Percentiles rank a stretch among this genome's conserved stretches.
phyloP scores from a whole-genome alignment of 2,113 vertebrate species.

The Ageneiosus marmoratus region DNA sequence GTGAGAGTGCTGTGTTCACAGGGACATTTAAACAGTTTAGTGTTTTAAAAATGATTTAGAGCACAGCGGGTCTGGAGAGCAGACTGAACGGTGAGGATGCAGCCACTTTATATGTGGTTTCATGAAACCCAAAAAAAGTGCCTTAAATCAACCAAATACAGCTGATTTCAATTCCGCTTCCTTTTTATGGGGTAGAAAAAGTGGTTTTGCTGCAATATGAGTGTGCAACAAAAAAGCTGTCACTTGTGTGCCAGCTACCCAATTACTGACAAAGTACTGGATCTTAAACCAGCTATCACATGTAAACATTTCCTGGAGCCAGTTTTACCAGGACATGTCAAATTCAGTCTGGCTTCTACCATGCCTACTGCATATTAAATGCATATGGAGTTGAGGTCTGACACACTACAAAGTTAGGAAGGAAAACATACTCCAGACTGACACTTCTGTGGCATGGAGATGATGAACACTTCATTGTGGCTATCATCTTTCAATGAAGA shows the following conservation, averaged over 20 bases:
- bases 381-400: conserved; percentile 35
- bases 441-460: conserved; percentile 11
- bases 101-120: conserved; percentile 78
- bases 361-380: conserved; percentile 38
- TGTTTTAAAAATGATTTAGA: conserved; percentile 68
- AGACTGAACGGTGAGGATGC: conserved; percentile 77
- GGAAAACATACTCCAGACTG: conserved; percentile 21
- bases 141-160: conserved; percentile 76
- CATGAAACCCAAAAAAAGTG: conserved; percentile 75
- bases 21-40: conserved; percentile 71
- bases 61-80: conserved; percentile 76
- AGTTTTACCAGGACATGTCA: neutral
- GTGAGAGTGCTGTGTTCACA: conserved; percentile 59
- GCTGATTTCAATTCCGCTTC: conserved; percentile 81
- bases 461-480: conserved; percentile 37
- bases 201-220: conserved; percentile 62
- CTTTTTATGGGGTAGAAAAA: conserved; percentile 68
- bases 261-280: conserved; percentile 68
- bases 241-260: conserved; percentile 58
- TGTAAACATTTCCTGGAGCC: conserved; percentile 59
- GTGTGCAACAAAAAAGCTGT: conserved; percentile 62
- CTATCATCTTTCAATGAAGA: neutral
- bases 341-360: neutral
- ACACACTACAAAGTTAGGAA: conserved; percentile 6
- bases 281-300: conserved; percentile 70